Base-by-base conservation (phyloP, 2,797 vertebrate species). In the Phataginus tricuspis region DNA sequence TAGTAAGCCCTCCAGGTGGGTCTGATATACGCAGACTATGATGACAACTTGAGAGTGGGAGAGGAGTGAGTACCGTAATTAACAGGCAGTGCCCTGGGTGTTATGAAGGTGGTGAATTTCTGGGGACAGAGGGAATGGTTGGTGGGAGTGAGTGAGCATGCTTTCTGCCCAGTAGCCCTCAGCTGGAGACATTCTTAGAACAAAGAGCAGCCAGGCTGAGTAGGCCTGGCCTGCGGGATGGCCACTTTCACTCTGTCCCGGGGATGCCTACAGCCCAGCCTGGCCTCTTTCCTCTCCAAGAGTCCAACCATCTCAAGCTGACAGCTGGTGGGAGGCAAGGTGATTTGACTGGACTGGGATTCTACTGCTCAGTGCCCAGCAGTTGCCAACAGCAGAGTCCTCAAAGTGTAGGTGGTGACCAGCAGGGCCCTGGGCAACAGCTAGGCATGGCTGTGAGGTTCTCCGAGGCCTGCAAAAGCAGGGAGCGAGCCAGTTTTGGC, bases 181-280 rank as follows among this genome's bases (percentile, higher is more conserved):
- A 77, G 55, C 39, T 45, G 4, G 13, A 68, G 61, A 27, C 42
- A 9, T 61, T 79, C 63, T 87, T 16, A 45, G 45, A 63, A 7
- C 2, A 10, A 39, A 72, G 34, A 66, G 31, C 29, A 25, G 39
- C 42, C 10, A 29, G 45, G 15, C 2, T 21, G 0, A 61, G n/a
- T 18, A 2, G 25, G n/a, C 9, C 34, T 55, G 42, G 63, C 53
- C 5, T 0, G 1, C 18, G 23, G 51, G 34, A 39, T 2, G n/a
- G 18, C 39, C 51, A 61, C 15, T 37, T 29, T 45, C 18, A 25
- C 69, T 82, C 29, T 25, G 18, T 14, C 9, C 27, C 1, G 5
- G n/a, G 9, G 34, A 34, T n/a, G 1, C 1, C 4, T 27, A 42
- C 61, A 51, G 49, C 25, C 16, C 92, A 51, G 14, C 1, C 27